Evolutionary conservation across 2,113 vertebrate species (phyloP).

Genomic region (Heterotis niloticus): DNA sequence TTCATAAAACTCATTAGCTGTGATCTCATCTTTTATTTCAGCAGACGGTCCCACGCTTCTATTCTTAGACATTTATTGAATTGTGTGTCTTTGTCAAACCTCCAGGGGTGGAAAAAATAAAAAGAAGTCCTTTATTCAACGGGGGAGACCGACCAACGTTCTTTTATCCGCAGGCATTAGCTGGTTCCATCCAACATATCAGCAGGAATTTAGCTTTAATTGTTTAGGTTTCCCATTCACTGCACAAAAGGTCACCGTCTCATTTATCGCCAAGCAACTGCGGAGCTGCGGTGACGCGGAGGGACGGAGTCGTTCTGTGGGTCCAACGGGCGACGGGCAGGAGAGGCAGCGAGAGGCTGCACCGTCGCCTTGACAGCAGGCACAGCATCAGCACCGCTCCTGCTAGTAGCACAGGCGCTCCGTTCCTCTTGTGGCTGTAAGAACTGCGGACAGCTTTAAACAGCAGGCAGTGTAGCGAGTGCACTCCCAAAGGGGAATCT

Average conservation of each 20-base stretch:
- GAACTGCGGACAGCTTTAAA: too few relatives aligned
- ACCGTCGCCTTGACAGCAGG: too few relatives aligned
- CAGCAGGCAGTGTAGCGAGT: too few relatives aligned
- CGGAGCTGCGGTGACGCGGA: background rate
- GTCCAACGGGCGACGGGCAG: background rate
- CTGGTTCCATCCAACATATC: conserved; percentile 5
- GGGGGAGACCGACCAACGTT: background rate
- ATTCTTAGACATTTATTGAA: background rate
- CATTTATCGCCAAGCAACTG: conserved; percentile 7
- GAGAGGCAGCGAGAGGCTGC: background rate
- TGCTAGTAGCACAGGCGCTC: too few relatives aligned
- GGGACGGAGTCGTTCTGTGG: conserved; percentile 7
- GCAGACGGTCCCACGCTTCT: background rate
- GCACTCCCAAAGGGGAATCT: too few relatives aligned
- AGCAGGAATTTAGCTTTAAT: conserved; percentile 10
- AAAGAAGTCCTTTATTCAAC: background rate
- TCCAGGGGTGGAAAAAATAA: background rate
- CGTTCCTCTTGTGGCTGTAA: too few relatives aligned
- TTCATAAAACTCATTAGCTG: background rate
- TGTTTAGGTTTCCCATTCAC: conserved; percentile 18
- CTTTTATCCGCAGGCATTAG: conserved; percentile 18
- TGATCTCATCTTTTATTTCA: background rate
- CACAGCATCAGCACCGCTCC: too few relatives aligned
- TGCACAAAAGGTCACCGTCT: conserved; percentile 25
- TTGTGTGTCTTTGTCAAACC: background rate